These are phyloP conservation scores for Philereme vetulata DNA, from an alignment of 2,888 invertebrate species.

Conservation along the genomic window DNA sequence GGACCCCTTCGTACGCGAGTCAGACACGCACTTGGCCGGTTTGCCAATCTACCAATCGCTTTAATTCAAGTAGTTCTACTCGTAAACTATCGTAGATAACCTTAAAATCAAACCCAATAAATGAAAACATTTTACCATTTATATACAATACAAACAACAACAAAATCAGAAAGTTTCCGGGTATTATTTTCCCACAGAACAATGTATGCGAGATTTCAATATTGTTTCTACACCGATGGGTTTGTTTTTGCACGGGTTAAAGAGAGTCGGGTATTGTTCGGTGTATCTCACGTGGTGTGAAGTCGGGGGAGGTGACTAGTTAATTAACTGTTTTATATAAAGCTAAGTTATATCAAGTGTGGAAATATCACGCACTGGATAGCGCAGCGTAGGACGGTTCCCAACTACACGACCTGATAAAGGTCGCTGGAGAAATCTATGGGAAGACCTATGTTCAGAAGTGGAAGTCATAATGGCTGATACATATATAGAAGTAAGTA, in stretches of 20 bases:
- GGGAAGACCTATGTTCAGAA: too few relatives aligned
- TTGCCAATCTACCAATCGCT: too few relatives aligned
- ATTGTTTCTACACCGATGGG: slow-evolving; percentile 47
- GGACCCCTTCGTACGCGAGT: too few relatives aligned
- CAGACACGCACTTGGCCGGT: too few relatives aligned
- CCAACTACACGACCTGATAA: too few relatives aligned
- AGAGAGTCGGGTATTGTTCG: slow-evolving; percentile 53
- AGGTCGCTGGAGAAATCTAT: too few relatives aligned
- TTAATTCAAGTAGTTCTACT: too few relatives aligned
- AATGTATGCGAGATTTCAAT: slow-evolving; percentile 56
- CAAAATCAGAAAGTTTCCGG: slow-evolving; percentile 65
- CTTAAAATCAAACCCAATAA: slow-evolving; percentile 4
- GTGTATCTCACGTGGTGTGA: slow-evolving; percentile 32
- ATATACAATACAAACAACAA: slow-evolving; percentile 36
- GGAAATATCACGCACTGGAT: too few relatives aligned
- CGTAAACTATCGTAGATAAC: too few relatives aligned
- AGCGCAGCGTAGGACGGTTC: too few relatives aligned
- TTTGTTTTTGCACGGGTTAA: slow-evolving; percentile 44
- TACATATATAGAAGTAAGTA: too few relatives aligned
- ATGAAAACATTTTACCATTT: slow-evolving; percentile 33
- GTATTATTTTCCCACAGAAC: slow-evolving; percentile 56
- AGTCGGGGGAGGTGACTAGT: slow-evolving; percentile 25
- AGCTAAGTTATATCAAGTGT: too few relatives aligned
- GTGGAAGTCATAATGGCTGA: slow-evolving; percentile 13
- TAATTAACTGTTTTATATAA: slow-evolving; percentile 24